Percentiles rank a stretch among this genome's conserved stretches.
These are phyloP conservation scores for Erpobdella octoculata DNA, from an alignment of 2,888 invertebrate genomes.

Conservation along the genomic window DNA sequence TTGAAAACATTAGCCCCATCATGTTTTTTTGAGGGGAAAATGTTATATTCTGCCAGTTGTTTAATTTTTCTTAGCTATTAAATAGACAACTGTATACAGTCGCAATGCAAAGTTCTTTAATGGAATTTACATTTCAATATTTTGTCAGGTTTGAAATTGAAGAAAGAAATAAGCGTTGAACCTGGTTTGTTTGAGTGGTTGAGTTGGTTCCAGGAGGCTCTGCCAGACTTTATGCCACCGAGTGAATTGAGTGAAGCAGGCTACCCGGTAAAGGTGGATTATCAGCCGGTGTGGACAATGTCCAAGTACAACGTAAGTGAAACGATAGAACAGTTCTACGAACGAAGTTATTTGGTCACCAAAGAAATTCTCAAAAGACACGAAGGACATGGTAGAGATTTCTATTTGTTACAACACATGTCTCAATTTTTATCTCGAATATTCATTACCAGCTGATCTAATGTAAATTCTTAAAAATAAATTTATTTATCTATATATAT, in stretches of 20 bases:
- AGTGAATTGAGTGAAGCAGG: constrained; percentile 67
- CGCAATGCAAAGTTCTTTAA: too few relatives aligned
- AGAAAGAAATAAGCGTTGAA: constrained; percentile 21
- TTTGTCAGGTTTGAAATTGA: constrained; percentile 19
- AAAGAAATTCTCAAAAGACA: constrained; percentile 58
- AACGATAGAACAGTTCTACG: constrained; percentile 63
- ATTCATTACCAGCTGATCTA: too few relatives aligned
- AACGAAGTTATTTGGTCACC: constrained; percentile 57
- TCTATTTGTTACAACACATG: too few relatives aligned
- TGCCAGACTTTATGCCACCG: constrained; percentile 49
- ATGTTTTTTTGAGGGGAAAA: too few relatives aligned
- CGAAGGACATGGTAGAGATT: constrained; percentile 52
- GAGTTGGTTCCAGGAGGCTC: constrained; percentile 65
- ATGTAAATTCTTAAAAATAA: too few relatives aligned
- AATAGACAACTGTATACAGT: too few relatives aligned
- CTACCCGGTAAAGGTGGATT: constrained; percentile 67
- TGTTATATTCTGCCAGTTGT: too few relatives aligned
- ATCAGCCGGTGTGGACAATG: constrained; percentile 57
- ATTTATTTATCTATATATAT: too few relatives aligned
- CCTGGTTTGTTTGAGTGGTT: constrained; percentile 75
- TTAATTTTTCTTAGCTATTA: too few relatives aligned
- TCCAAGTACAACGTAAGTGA: constrained; percentile 55
- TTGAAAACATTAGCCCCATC: too few relatives aligned
- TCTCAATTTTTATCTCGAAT: too few relatives aligned
- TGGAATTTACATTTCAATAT: neutral